These are phyloP conservation scores for Rhopilema esculentum DNA, from an alignment of 30 jellyfish, hydroid and myxozoan species.

Conservation along the genomic window DNA sequence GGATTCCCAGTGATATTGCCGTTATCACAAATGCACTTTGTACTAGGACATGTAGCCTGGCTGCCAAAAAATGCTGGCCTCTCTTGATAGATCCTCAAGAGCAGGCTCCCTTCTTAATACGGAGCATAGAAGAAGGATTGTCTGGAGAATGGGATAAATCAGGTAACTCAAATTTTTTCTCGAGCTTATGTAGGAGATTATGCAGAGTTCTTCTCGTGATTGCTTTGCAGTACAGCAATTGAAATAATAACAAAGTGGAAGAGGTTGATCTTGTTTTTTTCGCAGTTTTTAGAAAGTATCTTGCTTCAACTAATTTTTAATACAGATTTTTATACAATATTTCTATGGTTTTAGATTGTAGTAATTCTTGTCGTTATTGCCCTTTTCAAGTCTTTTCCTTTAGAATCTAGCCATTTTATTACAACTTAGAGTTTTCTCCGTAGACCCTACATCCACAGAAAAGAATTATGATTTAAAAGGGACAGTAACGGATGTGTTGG, in stretches of 20 bases:
- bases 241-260: too few relatives aligned
- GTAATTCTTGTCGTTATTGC: too few relatives aligned
- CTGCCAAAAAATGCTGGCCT: conserved; percentile 86
- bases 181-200: too few relatives aligned
- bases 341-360: too few relatives aligned
- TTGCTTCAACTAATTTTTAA: too few relatives aligned
- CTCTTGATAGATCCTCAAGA: conserved; percentile 68
- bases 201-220: too few relatives aligned
- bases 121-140: conserved; percentile 63
- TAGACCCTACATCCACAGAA: conserved; percentile 7
- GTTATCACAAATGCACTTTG: conserved; percentile 32
- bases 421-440: background rate
- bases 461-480: background rate
- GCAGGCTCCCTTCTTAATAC: conserved; percentile 29
- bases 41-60: conserved; percentile 49
- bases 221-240: too few relatives aligned
- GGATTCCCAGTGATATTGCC: conserved; percentile 11
- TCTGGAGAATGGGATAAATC: background rate
- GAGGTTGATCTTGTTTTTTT: too few relatives aligned
- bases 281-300: too few relatives aligned
- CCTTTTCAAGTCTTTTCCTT: too few relatives aligned
- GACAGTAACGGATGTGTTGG: conserved; percentile 14
- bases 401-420: too few relatives aligned
- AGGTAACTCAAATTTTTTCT: background rate
- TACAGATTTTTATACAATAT: too few relatives aligned